Conservation (phyloP, 2,888 invertebrate genomes). For the Pseudococcus longispinus region DNA sequence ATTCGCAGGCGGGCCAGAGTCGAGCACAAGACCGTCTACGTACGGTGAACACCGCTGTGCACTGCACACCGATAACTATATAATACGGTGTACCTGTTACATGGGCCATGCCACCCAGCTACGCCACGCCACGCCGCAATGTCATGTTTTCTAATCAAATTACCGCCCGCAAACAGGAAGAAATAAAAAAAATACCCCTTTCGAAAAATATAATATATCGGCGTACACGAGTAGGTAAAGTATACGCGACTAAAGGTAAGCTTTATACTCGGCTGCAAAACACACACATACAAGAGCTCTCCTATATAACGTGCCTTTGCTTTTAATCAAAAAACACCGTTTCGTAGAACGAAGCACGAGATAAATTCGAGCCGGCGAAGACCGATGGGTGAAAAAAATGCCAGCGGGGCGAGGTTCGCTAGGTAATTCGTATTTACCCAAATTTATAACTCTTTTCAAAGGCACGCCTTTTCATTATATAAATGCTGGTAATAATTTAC, state of each 20-base stretch:
- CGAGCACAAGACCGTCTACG: neutral
- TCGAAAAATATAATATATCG: neutral
- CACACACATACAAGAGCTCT: neutral
- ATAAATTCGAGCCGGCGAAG: neutral
- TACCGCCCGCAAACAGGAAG: slow-evolving; percentile 21
- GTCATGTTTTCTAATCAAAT: slow-evolving; percentile 13
- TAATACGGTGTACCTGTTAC: neutral
- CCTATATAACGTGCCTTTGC: neutral
- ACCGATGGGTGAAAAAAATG: no score
- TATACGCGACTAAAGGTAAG: neutral
- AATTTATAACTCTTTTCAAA: slow-evolving; percentile 36
- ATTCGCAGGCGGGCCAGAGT: neutral
- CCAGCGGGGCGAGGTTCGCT: neutral
- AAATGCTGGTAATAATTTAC: slow-evolving; percentile 42
- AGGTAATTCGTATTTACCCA: slow-evolving; percentile 23
- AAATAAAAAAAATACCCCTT: slow-evolving; percentile 17
- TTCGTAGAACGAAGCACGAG: neutral
- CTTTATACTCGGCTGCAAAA: neutral
- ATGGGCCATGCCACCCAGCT: neutral
- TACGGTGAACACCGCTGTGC: neutral
- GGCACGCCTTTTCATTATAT: slow-evolving; percentile 43
- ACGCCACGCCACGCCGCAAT: neutral
- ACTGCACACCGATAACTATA: neutral
- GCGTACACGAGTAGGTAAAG: no score
- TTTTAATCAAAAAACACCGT: neutral